Evolutionary conservation across 2,888 invertebrate species (phyloP).

Genomic region (Leuctra nigra): DNA sequence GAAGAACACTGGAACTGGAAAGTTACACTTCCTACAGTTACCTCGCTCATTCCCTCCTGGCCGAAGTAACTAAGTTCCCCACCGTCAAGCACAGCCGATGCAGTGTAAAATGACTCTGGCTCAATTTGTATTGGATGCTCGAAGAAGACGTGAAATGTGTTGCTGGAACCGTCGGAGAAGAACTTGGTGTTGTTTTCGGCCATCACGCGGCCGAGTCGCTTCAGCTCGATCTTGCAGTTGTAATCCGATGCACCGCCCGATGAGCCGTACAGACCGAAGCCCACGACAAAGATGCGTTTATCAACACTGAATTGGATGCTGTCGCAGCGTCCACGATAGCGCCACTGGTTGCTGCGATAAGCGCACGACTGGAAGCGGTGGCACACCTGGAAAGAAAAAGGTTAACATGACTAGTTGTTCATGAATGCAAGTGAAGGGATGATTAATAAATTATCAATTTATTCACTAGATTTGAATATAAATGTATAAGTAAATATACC

Average conservation of each 20-base stretch:
- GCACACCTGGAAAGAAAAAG: constrained; percentile 58
- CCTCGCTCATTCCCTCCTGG: constrained; percentile 93
- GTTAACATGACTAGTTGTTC: background rate
- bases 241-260: constrained; percentile 95
- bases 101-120: constrained; percentile 88
- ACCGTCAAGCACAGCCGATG: constrained; percentile 91
- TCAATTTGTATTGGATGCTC: constrained; percentile 64
- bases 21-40: constrained; percentile 85
- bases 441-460: no score
- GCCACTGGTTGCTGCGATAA: constrained; percentile 95
- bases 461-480: no score
- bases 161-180: constrained; percentile 94
- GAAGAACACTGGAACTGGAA: constrained; percentile 97
- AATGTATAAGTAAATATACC: no score
- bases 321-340: constrained; percentile 92
- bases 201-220: constrained; percentile 77
- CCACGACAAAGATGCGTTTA: constrained; percentile 90
- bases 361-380: constrained; percentile 95
- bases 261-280: constrained; percentile 92
- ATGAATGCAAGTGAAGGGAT: no score
- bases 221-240: constrained; percentile 88
- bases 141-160: constrained; percentile 86
- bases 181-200: constrained; percentile 91
- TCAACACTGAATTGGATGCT: constrained; percentile 96
- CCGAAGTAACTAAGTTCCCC: constrained; percentile 94